These are phyloP conservation scores for Toxotes chatareus DNA, from an alignment of 2,113 vertebrate species.

Conservation along the genomic window DNA sequence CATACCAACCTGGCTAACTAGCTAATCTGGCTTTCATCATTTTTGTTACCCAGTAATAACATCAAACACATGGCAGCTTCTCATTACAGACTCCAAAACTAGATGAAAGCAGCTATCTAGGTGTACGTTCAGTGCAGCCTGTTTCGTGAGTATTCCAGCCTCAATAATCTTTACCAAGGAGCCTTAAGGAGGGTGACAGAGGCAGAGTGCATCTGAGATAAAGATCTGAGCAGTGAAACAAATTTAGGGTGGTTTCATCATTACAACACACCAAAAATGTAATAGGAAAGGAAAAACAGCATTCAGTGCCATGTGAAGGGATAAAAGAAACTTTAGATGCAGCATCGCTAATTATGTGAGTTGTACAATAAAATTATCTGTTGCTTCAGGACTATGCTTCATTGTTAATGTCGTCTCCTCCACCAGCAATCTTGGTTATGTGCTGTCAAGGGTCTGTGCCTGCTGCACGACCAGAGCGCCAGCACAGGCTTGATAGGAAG, in stretches of 20 bases:
- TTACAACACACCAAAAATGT: not conserved
- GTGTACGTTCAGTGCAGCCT: constrained; percentile 11
- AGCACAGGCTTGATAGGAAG: constrained; percentile 60
- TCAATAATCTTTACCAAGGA: constrained; percentile 14
- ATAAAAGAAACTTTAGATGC: constrained; percentile 5
- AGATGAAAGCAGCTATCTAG: constrained; percentile 18
- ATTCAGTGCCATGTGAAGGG: not conserved
- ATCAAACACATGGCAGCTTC: constrained; percentile 39
- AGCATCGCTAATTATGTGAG: constrained; percentile 12
- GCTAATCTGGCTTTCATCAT: not conserved
- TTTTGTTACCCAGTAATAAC: constrained; percentile 27
- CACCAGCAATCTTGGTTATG: constrained; percentile 54
- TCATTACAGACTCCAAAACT: constrained; percentile 17
- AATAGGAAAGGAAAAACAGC: not conserved
- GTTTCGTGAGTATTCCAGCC: not conserved
- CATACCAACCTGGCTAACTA: no score
- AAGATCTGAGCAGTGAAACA: constrained; percentile 35
- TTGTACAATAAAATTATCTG: constrained; percentile 25
- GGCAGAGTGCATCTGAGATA: constrained; percentile 8
- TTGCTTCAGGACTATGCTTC: constrained; percentile 18
- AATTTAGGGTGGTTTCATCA: constrained; percentile 11
- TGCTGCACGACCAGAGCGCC: constrained; percentile 63
- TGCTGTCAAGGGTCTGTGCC: constrained; percentile 63
- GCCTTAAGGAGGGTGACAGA: not conserved
- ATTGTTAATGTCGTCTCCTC: constrained; percentile 50